Evolutionary conservation across 2,797 vertebrate genomes (phyloP), one percentile per base, ranked within the genome.

Genomic region (Falco novaeseelandiae): DNA sequence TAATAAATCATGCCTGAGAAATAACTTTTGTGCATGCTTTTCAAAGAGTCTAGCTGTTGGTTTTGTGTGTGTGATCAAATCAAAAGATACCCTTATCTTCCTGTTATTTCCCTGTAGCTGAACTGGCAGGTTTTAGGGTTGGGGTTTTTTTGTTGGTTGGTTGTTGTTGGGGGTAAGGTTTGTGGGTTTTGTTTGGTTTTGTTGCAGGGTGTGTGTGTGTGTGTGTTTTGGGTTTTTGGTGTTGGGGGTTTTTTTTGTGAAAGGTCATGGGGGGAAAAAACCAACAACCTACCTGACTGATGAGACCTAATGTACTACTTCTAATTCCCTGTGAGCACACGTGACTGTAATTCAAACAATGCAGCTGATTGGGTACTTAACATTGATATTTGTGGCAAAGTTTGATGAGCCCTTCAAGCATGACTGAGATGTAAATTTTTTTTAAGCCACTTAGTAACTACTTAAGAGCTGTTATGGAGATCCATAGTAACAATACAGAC

Each of bases 301-400:
- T 36, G 34, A 97, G 85, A 69, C 89, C 59, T 87, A 38, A 57
- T 49, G 67, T 62, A 83, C 63, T 83, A 71, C 58, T 87, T 63
- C 61, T 90, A 93, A 87, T 62, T 76, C 88, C 89, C 30, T 2
- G 0, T 57, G 72, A 83, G 91, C 83, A 66, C 54, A 89, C 21
- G 65, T 97, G 97, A 97, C 82, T 87, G 44, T 88, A 91, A 93
- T 97, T 46, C 57, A 96, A 95, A 96, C 54, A 32, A 93, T 97
- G 88, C 38, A 13, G 78, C 92, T 97, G 97, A 98, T 95, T 82
- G 88, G 93, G 97, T 93, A 97, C 97, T 98, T 97, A 97, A 96
- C 95, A 71, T 18, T 94, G 89, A 74, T 79, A 89, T 96, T 92
- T 96, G 94, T 97, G 96, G 94, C 95, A 84, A 96, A 89, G 77